Percentiles rank a stretch among this genome's conserved stretches.
phyloP scores from a whole-genome alignment of 1,140 invertebrate genomes.

The Chymomyza costata region DNA sequence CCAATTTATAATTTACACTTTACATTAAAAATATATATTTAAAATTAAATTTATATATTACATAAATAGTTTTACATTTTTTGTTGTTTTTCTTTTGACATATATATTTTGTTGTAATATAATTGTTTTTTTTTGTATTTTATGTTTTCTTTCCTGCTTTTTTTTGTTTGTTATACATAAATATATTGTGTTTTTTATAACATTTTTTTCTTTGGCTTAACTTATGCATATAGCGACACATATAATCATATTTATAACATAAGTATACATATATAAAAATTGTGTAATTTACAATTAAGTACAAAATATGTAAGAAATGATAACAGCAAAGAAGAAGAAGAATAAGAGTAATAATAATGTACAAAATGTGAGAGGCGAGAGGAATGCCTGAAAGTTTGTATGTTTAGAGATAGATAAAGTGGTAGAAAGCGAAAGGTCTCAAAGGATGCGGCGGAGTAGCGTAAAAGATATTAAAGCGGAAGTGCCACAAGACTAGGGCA shows the following conservation, averaged over 20 bases:
- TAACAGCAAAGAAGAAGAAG: conserved; percentile 35
- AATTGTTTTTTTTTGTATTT: conserved; percentile 46
- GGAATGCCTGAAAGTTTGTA: conserved; percentile 30
- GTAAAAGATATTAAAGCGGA: too few species aligned
- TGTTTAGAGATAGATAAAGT: conserved; percentile 2
- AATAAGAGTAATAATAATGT: conserved; percentile 37
- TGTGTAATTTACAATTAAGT: conserved; percentile 66
- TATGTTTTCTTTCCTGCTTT: conserved; percentile 57
- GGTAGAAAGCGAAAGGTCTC: conserved; percentile 8
- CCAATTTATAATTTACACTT: conserved; percentile 30
- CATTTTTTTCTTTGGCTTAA: conserved; percentile 69
- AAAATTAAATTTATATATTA: conserved; percentile 31
- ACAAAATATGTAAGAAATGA: conserved; percentile 50
- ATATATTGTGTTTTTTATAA: conserved; percentile 30
- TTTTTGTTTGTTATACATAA: conserved; percentile 35
- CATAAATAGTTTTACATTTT: conserved; percentile 43
- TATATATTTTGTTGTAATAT: conserved; percentile 13
- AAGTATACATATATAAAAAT: background rate
- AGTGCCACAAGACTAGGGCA: too few species aligned
- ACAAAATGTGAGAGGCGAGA: too few species aligned
- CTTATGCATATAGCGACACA: conserved; percentile 58
- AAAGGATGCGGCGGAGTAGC: too few species aligned
- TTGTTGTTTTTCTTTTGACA: conserved; percentile 18
- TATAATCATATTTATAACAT: conserved; percentile 47
- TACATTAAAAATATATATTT: conserved; percentile 33